Conservation (phyloP, 2,113 vertebrate species). For the Callopanchax toddi region DNA sequence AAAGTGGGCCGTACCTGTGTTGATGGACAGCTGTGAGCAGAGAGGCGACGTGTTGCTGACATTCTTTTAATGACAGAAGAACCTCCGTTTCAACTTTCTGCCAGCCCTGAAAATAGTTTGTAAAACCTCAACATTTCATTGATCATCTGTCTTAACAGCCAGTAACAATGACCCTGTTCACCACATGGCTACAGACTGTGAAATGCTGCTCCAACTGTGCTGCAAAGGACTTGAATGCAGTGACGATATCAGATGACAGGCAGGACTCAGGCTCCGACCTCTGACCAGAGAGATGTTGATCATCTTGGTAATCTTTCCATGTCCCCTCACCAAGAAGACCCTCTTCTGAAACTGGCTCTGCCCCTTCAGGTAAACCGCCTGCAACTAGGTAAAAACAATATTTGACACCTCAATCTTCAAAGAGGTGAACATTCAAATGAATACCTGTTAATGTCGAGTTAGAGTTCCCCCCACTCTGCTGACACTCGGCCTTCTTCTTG, state of each 20-base stretch:
- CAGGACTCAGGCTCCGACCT: constrained; percentile 39
- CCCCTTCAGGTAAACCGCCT: constrained; percentile 10
- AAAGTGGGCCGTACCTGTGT: constrained; percentile 70
- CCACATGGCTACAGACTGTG: constrained; percentile 70
- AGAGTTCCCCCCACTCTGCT: constrained; percentile 5
- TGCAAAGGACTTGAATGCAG: constrained; percentile 81
- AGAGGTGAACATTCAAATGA: no score
- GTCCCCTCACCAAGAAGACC: rapidly evolving
- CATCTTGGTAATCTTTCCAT: rapidly evolving
- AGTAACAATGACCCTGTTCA: not conserved
- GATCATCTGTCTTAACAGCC: no score
- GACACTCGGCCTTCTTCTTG: constrained; percentile 16
- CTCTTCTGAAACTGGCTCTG: not conserved
- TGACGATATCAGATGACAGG: constrained; percentile 62
- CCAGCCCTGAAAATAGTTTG: constrained; percentile 26
- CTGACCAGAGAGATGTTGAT: not conserved
- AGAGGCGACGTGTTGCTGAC: constrained; percentile 74
- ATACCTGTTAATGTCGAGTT: not conserved
- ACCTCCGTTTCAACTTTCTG: constrained; percentile 69
- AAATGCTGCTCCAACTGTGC: constrained; percentile 77
- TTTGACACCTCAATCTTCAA: no score
- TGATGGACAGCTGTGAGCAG: constrained; percentile 82
- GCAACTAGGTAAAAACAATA: constrained; percentile 15
- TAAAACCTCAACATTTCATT: no score
- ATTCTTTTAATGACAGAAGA: constrained; percentile 65